Evolutionary conservation across 2,888 invertebrate genomes (phyloP).

Genomic region (Odontomyia ornata): DNA sequence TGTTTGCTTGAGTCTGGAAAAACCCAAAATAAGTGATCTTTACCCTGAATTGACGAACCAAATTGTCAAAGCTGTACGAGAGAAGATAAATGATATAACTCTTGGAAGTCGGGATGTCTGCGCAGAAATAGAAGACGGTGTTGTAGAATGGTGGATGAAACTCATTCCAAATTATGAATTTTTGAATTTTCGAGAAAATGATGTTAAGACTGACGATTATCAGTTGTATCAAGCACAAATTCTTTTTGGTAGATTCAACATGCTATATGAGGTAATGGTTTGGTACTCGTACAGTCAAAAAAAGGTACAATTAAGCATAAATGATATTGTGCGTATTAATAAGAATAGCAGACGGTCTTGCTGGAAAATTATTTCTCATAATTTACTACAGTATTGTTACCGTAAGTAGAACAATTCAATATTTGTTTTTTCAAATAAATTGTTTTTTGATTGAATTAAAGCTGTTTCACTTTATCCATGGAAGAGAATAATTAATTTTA

Average conservation of each 20-base stretch:
- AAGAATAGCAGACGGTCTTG: not conserved
- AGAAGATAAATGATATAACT: not conserved
- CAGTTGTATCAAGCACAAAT: not conserved
- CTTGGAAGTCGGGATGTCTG: not conserved
- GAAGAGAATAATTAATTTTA: too few species aligned
- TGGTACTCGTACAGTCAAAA: not conserved
- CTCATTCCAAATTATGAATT: not conserved
- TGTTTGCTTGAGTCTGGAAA: not conserved
- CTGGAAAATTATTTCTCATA: not conserved
- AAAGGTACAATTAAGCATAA: not conserved
- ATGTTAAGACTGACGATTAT: not conserved
- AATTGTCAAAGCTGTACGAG: not conserved
- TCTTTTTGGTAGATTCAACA: not conserved
- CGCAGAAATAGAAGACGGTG: not conserved
- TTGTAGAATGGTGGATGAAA: not conserved
- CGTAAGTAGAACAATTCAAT: not conserved
- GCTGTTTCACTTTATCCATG: too few species aligned
- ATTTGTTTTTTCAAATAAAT: too few species aligned
- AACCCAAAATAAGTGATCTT: not conserved
- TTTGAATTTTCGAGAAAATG: not conserved
- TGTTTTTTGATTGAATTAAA: too few species aligned
- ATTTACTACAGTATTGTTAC: not conserved
- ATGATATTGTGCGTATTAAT: not conserved
- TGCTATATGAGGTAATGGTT: slow-evolving; percentile 10
- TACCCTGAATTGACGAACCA: too few species aligned